Base-by-base conservation (phyloP, 2,888 invertebrate genomes). In the Troides oblongomaculatus region DNA sequence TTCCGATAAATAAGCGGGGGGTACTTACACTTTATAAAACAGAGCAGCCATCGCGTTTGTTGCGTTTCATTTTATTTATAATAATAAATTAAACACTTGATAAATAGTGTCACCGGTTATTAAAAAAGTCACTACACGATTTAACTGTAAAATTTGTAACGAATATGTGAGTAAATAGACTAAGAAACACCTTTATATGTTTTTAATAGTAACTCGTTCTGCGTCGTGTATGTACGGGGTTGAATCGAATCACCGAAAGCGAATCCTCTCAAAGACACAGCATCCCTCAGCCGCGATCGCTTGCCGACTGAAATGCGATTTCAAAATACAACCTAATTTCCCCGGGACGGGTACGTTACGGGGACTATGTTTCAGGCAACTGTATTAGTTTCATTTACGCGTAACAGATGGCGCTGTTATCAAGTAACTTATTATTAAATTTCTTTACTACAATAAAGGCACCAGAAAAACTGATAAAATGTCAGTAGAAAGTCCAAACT, bases 271-370 rank as follows among this genome's bases (percentile, higher is more conserved):
- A 46, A 64, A 57, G 50, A 76, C 72, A 79, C 84, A 76, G 73
- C 80, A 79, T 74, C 72, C 50, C 79, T 71, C 73, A 64, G 62
- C 70, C 75, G 72, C 74, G 77, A 77, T 74, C 80, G 79, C 81
- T 81, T 82, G 83, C 80, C 81, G 79, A 89, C 88, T 89, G 85
- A 81, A 81, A 79, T 61, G 70, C 72, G 75, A 75, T 75, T 78
- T 80, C 80, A 79, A 81, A 86, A 83, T 82, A 83, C 85, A 85
- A 87, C 85, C 88, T 85, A 84, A 86, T 88, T 87, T 85, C 80
- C 80, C 78, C 75, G 80, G 79, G 74, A 78, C 80, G 79, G 79
- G n/a, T 77, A 77, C 78, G 77, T 81, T 76, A 79, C 79, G 77
- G 77, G 76, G 77, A 77, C 81, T 76, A 75, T 79, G 79, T 79